Evolutionary conservation across 2,113 vertebrate genomes (phyloP).

Genomic region (Leucopternis melanops): DNA sequence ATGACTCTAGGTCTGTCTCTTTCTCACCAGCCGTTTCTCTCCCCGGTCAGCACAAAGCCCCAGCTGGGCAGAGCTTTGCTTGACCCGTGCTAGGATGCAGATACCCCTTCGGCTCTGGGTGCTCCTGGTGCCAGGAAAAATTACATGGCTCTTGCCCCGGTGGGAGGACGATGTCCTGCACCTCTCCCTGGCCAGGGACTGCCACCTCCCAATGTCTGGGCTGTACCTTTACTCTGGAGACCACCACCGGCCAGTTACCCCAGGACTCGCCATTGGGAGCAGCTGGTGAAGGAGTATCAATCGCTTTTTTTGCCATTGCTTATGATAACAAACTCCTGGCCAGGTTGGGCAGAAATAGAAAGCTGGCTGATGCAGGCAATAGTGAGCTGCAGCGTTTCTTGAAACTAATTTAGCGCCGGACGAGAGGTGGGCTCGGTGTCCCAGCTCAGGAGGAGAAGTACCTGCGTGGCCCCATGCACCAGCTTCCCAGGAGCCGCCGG

Average conservation of each 20-base stretch:
- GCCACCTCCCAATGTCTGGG: not conserved
- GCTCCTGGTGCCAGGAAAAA: not conserved
- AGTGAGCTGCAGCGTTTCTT: not conserved
- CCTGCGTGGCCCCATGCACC: not conserved
- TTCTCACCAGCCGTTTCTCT: not conserved
- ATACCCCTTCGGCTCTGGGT: not conserved
- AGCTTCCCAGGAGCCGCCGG: not conserved
- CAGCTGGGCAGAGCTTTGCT: not conserved
- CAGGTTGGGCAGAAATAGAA: not conserved
- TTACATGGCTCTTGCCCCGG: accelerated
- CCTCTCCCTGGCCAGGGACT: not conserved
- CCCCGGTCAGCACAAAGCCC: not conserved
- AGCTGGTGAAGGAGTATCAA: not conserved
- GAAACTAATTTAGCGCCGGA: not conserved
- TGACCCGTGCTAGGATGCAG: not conserved
- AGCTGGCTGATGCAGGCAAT: too few species aligned
- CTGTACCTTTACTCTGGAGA: too few species aligned
- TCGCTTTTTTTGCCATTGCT: accelerated
- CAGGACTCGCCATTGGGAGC: not conserved
- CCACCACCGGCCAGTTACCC: not conserved
- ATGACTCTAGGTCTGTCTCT: not conserved
- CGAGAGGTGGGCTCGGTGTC: not conserved
- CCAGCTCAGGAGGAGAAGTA: not conserved
- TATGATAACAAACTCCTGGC: not conserved
- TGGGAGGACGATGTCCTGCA: not conserved